Base-by-base conservation (phyloP, 1,140 invertebrate genomes). In the Drosophila pseudoobscura region DNA sequence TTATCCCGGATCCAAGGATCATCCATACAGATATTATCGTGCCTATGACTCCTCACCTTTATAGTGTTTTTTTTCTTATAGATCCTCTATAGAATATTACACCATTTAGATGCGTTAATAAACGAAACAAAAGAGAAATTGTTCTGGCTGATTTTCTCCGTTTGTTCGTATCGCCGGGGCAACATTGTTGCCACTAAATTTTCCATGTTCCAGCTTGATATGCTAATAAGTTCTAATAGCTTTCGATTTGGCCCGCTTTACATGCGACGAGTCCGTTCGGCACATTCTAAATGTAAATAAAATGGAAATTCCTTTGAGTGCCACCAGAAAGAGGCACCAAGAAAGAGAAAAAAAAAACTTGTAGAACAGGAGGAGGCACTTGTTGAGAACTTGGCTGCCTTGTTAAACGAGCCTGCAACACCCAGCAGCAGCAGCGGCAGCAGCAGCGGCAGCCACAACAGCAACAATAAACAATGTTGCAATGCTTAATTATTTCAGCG, bases 401-500 rank as follows among this genome's bases (percentile, higher is more conserved):
- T 88, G 83, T 88, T 88, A 88, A 88, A 88, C 83, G 78, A 88
- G 82, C 82, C 83, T 88, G 82, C 83, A 87, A 85, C 82, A 85
- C 80, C 80, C 61, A 39, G 29, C 61, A 70, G 17, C 60, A 72
- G 5, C 47, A 50, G 53, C 60, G 65, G 5, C 47, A 50, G 53
- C 66, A 55, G n/a, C 61, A 39, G 13, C 52, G 65, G 7, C 50
- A 51, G 41, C 68, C 57, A 41, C 61, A 64, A 45, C 58, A 79
- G 63, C 80, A 70, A 87, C 82, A 87, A 87, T 78, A 87, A 87
- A 88, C 83, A 88, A 88, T 88, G 83, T 88, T 88, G 83, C 83
- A 88, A 88, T 88, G 83, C 83, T 88, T 88, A 88, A 88, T 88
- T 88, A 88, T 88, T 88, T 88, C 83, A 88, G 83, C 83, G 83